A percentile compares a stretch with the other conserved stretches of the same genome.
phyloP scores from a whole-genome alignment of 2,797 vertebrate species.

The Artibeus lituratus region DNA sequence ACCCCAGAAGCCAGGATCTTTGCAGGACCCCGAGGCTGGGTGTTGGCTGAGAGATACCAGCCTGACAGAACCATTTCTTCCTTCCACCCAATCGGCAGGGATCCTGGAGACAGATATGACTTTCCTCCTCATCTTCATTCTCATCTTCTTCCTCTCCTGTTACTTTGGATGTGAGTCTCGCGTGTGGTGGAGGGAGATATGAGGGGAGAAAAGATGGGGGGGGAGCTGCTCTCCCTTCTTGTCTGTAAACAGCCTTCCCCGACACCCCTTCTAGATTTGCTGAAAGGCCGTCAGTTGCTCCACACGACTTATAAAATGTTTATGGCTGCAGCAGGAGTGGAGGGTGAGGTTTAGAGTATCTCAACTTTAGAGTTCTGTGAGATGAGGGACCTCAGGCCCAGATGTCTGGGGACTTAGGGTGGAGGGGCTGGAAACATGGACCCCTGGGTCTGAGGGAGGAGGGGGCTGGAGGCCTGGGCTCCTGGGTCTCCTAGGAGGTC shows the following conservation, averaged over 20 bases:
- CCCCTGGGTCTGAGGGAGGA: neutral
- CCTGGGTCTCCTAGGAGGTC: neutral
- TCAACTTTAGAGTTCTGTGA: neutral
- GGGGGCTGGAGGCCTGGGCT: neutral
- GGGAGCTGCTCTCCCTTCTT: neutral
- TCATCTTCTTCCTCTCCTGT: slow-evolving; percentile 92
- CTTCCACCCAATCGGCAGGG: slow-evolving; percentile 81
- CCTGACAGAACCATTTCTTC: neutral
- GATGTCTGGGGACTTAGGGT: neutral
- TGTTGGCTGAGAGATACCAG: neutral
- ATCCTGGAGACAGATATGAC: slow-evolving; percentile 96
- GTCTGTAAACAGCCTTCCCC: neutral
- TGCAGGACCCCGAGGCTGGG: neutral
- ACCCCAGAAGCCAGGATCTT: neutral
- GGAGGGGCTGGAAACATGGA: neutral
- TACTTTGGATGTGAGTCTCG: slow-evolving; percentile 93
- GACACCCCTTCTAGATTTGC: slow-evolving; percentile 71
- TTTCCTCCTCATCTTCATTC: slow-evolving; percentile 91
- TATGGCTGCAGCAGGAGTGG: slow-evolving; percentile 93
- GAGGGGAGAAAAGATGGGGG: neutral
- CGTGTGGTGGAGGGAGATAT: neutral
- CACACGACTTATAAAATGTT: slow-evolving; percentile 98
- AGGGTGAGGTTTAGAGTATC: slow-evolving; percentile 84
- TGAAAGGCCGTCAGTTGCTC: slow-evolving; percentile 93
- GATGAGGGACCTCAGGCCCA: neutral